These are phyloP conservation scores for Pyrrhia umbra DNA, from an alignment of 2,888 invertebrate genomes.

Conservation along the genomic window DNA sequence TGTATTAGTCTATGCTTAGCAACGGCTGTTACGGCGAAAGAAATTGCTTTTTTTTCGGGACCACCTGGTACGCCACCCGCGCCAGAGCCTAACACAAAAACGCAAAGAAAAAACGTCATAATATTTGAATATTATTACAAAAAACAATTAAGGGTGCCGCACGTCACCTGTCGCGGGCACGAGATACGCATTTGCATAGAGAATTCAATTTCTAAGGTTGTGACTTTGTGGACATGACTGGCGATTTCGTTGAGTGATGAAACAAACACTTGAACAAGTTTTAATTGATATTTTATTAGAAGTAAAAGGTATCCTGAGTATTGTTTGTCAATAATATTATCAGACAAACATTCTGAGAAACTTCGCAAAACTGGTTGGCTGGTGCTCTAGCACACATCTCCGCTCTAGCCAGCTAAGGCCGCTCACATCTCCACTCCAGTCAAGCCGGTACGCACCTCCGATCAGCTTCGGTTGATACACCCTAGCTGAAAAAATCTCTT, in stretches of 20 bases:
- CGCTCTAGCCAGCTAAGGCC: too few species aligned
- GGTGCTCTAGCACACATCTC: too few species aligned
- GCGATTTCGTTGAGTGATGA: slow-evolving; percentile 45
- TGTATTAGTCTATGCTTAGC: slow-evolving; percentile 65
- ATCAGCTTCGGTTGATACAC: too few species aligned
- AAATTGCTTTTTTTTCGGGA: slow-evolving; percentile 82
- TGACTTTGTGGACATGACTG: slow-evolving; percentile 62
- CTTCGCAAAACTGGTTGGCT: too few species aligned
- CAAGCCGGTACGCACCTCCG: too few species aligned
- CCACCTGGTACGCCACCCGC: slow-evolving; percentile 89
- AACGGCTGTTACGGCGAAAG: slow-evolving; percentile 83
- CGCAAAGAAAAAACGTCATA: slow-evolving; percentile 84
- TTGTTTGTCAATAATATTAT: too few species aligned
- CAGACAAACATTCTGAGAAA: too few species aligned
- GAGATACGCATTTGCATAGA: slow-evolving; percentile 89
- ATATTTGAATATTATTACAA: slow-evolving; percentile 90
- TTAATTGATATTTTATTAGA: too few species aligned
- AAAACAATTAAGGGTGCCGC: slow-evolving; percentile 90
- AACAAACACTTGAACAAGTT: background rate
- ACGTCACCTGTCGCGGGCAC: slow-evolving; percentile 89
- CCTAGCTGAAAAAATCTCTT: too few species aligned
- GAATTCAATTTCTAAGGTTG: slow-evolving; percentile 80
- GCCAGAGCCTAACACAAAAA: slow-evolving; percentile 82
- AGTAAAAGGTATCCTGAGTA: too few species aligned
- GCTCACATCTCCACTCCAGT: too few species aligned